phyloP scores from a whole-genome alignment of 2,797 vertebrate genomes.

The Argentina silus region DNA sequence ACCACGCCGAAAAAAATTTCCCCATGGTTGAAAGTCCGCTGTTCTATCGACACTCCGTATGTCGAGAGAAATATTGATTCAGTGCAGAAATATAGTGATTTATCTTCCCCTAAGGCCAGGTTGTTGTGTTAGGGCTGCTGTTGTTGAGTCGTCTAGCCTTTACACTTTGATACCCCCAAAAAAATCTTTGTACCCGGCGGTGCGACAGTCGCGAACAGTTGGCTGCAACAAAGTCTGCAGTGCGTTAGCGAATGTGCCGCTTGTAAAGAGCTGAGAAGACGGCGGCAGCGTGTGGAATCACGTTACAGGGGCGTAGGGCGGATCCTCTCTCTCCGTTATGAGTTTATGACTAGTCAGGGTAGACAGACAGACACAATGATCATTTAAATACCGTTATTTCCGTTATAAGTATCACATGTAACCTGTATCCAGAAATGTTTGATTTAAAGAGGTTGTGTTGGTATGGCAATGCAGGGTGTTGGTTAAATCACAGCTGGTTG shows the following conservation, averaged over 20 bases:
- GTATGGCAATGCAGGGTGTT: neutral
- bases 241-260: slow-evolving; percentile 33
- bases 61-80: neutral
- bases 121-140: neutral
- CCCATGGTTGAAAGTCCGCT: slow-evolving; percentile 43
- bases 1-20: slow-evolving; percentile 48
- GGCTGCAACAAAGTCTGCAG: slow-evolving; percentile 51
- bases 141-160: neutral
- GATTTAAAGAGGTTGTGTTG: neutral
- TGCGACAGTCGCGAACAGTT: slow-evolving; percentile 20
- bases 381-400: neutral
- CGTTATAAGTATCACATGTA: neutral
- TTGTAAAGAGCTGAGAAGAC: neutral
- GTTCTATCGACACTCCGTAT: neutral
- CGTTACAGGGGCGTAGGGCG: slow-evolving; percentile 54
- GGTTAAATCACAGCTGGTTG: too few species aligned
- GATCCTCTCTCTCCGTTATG: slow-evolving; percentile 36
- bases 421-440: neutral
- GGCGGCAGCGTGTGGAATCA: slow-evolving; percentile 31
- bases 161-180: slow-evolving; percentile 10
- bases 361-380: neutral
- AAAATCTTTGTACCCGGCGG: neutral
- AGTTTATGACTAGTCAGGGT: too few species aligned
- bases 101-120: neutral
- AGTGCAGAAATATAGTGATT: neutral